Percentiles rank a stretch among this genome's conserved stretches.
Evolutionary conservation across 1,140 invertebrate genomes (phyloP).

Genomic region (Anoplophora glabripennis): DNA sequence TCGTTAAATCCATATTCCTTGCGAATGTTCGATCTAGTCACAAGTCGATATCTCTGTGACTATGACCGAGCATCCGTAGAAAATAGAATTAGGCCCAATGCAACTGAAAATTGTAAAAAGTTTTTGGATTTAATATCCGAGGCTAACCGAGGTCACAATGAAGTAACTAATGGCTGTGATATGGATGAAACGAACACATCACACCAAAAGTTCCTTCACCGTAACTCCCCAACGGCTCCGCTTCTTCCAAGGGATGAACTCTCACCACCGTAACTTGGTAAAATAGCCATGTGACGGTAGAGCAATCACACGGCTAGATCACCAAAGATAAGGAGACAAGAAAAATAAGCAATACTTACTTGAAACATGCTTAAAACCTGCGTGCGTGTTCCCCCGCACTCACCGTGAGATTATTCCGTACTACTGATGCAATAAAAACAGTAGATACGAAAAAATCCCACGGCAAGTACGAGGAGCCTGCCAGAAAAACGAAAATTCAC

Average conservation of each 20-base stretch:
- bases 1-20: conserved; percentile 26
- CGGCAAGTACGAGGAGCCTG: conserved; percentile 24
- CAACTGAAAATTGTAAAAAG: too few relatives aligned
- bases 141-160: conserved; percentile 15
- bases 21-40: conserved; percentile 51
- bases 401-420: conserved; percentile 37
- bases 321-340: conserved; percentile 43
- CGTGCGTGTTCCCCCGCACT: not conserved
- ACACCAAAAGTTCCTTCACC: conserved; percentile 46
- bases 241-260: not conserved
- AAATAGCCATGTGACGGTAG: conserved; percentile 36
- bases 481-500: conserved; percentile 10
- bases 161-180: conserved; percentile 51
- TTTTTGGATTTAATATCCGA: too few relatives aligned
- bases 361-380: not conserved
- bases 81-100: conserved; percentile 28
- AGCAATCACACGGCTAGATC: conserved; percentile 49
- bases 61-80: conserved; percentile 44
- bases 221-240: conserved; percentile 12
- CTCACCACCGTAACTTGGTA: conserved; percentile 34
- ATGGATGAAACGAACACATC: conserved; percentile 43
- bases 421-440: conserved; percentile 33
- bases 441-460: conserved; percentile 28
- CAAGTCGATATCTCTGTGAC: conserved; percentile 42
- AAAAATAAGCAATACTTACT: not conserved